Conservation (phyloP, 2,888 invertebrate species). For the Dioctria linearis region DNA sequence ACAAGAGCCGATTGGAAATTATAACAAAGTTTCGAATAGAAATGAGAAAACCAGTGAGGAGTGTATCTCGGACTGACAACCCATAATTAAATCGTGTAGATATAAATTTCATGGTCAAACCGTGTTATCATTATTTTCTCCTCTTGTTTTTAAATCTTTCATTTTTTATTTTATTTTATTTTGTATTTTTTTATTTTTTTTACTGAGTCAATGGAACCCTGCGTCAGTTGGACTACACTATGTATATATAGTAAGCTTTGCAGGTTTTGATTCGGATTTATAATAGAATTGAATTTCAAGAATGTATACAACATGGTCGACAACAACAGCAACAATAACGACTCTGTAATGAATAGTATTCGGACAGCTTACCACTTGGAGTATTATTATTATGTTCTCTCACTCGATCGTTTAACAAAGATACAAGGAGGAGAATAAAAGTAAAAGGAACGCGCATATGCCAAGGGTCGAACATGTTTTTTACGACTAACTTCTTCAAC, state of each 20-base stretch:
- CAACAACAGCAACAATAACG: background rate
- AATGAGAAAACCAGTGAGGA: conserved; percentile 51
- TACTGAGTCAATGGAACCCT: background rate
- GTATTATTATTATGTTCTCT: conserved; percentile 10
- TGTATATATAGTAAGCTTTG: background rate
- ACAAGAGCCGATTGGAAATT: conserved; percentile 17
- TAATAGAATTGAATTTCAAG: conserved; percentile 51
- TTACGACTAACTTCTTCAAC: conserved; percentile 43
- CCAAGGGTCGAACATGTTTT: conserved; percentile 43
- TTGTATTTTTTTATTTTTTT: too few relatives aligned
- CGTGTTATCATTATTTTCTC: conserved; percentile 48
- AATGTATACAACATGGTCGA: conserved; percentile 10
- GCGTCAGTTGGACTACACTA: conserved; percentile 8
- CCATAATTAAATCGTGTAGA: conserved; percentile 54
- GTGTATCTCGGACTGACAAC: conserved; percentile 47
- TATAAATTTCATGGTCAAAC: conserved; percentile 49
- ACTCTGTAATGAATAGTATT: conserved; percentile 31
- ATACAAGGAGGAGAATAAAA: background rate
- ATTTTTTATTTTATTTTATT: background rate
- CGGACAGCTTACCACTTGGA: conserved; percentile 38
- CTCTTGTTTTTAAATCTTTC: conserved; percentile 37
- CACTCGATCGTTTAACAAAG: conserved; percentile 2
- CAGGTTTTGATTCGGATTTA: conserved; percentile 22
- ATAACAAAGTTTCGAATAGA: conserved; percentile 52
- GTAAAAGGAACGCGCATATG: conserved; percentile 18